Base-by-base conservation (phyloP, 1,140 invertebrate genomes). In the Drosophila lacteicornis region DNA sequence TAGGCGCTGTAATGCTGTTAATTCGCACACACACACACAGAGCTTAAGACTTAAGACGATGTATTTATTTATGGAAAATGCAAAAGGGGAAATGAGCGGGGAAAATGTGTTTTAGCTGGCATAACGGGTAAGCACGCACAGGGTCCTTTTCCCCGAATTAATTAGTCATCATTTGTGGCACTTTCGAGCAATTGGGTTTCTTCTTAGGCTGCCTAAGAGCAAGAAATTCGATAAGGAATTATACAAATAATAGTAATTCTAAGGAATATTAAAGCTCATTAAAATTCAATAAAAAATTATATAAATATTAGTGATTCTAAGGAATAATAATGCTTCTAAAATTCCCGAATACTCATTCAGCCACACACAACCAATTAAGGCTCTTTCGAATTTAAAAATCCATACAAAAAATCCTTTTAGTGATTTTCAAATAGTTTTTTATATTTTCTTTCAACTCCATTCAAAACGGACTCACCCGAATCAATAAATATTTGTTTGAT, bases 1-100 rank as follows among this genome's bases (percentile, higher is more conserved):
- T 71, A 13, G 56, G 68, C 50, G 12, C 42, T 71, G 56, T 42
- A 71, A 66, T 68, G 8, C 38, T 42, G 25, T 19, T 50, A 66
- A 66, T 68, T 68, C 61, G 66, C 62, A 47, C 25, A 47, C 49
- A 53, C 49, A 53, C 61, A 65, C 40, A 22, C 17, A 42, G 38
- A 42, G n/a, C 17, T 30, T 30, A 30, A 25, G 33, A 38, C 53
- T 56, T 56, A 40, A 56, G 53, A 25, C 13, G 33, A 36, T 36
- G 19, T 56, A 12, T 56, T 56, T 56, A 56, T 56, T 56, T 56
- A 56, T 56, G 19, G 13, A 55, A 43, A 62, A 27, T 19, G 15
- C 33, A 27, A 40, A 27, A 13, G 38, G 33, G 33, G 11, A 42
- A 63, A 58, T 36, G n/a, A 30, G 22, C 3, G 33, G 2, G n/a